Evolutionary conservation across 2,888 invertebrate genomes (phyloP), one percentile per base, ranked within the genome.

Genomic region (Mythimna lalbum): DNA sequence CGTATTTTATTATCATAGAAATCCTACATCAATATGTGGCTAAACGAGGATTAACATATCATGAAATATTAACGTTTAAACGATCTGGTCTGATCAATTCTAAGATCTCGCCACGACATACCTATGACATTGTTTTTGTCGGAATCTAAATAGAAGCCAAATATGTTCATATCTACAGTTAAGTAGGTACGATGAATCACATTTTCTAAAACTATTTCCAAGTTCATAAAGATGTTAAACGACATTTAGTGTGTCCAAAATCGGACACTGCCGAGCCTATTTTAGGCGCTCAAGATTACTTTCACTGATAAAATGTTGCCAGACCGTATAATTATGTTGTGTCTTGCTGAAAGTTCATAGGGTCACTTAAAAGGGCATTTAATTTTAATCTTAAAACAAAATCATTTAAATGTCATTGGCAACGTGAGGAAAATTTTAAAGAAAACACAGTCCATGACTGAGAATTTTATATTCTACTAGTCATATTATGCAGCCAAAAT

Each of bases 251-350:
- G 9, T 36, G 43, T 14, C 55, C 55, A n/a, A 49, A 61, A 62
- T 49, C 12, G n/a, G 19, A n/a, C 23, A 50, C 14, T n/a, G 17
- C n/a, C 12, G 12, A 33, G 49, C 39, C 53, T 53, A 14, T 31
- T 53, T 39, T n/a, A 17, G 53, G 36, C 31, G 47, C 17, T 23
- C 36, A 39, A 76, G 77, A 63, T 74, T 39, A 74, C 57, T 74
- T 76, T 74, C 69, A 39, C 69, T 59, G 61, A 75, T 56, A 73
- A 57, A 57, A 60, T 43, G 10, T 36, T 57, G 23, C 7, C 14
- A 59, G 36, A 61, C 17, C 1, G 21, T 57, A 19, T 43, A 57
- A 33, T 43, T 43, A 56, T 36, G 33, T 47, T 36, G 9, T 53
- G 33, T 14, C 19, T 59, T 21, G 21, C 21, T 36, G 21, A 39